Evolutionary conservation across 1,140 invertebrate genomes (phyloP).

Genomic region (Cydia splendana): DNA sequence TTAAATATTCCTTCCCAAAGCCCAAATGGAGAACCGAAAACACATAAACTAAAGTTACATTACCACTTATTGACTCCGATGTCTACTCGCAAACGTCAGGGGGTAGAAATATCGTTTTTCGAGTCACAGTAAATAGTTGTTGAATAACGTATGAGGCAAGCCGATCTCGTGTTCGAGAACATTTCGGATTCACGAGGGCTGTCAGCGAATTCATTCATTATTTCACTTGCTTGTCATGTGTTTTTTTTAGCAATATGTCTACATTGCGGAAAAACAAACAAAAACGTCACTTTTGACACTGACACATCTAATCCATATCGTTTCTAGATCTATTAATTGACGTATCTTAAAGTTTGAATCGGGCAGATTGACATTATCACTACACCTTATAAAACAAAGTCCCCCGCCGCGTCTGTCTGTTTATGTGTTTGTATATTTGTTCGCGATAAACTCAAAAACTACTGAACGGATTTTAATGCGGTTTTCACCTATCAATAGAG

Average conservation of each 20-base stretch:
- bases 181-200: slow-evolving; percentile 36
- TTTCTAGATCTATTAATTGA: too few species aligned
- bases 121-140: slow-evolving; percentile 46
- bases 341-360: too few species aligned
- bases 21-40: background rate
- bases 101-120: slow-evolving; percentile 41
- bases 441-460: too few species aligned
- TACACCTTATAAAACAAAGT: too few species aligned
- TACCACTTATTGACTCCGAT: slow-evolving; percentile 41
- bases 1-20: background rate
- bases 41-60: slow-evolving; percentile 21
- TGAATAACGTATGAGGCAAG: slow-evolving; percentile 49
- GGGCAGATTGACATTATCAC: too few species aligned
- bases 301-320: too few species aligned
- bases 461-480: too few species aligned
- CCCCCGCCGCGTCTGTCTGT: too few species aligned
- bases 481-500: too few species aligned
- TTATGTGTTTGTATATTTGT: too few species aligned
- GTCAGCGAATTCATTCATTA: slow-evolving; percentile 29
- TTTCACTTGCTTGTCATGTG: slow-evolving; percentile 1
- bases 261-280: too few species aligned
- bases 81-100: slow-evolving; percentile 28
- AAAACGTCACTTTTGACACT: too few species aligned
- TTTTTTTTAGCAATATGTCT: background rate
- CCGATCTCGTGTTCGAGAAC: slow-evolving; percentile 32